Conservation (phyloP, 2,113 vertebrate species). For the Parus major region DNA sequence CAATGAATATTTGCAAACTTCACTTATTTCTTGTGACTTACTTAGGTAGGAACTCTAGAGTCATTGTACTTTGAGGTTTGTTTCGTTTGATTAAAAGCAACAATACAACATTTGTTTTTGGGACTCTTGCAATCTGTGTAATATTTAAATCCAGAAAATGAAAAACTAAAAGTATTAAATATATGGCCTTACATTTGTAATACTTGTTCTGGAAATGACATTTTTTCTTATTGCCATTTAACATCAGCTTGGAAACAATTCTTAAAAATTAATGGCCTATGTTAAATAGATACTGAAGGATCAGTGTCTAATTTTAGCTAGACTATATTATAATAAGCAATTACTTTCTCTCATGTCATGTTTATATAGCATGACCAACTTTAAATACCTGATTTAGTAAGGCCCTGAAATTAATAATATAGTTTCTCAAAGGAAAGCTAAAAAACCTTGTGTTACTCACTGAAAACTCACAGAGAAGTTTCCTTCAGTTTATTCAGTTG, state of each 20-base stretch:
- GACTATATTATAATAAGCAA: slow-evolving; percentile 45
- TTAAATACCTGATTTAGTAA: slow-evolving; percentile 61
- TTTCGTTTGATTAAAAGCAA: not conserved
- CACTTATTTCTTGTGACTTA: not conserved
- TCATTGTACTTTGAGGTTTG: not conserved
- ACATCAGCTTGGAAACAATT: not conserved
- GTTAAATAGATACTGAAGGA: slow-evolving; percentile 37
- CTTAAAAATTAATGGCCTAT: slow-evolving; percentile 29
- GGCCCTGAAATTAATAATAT: not conserved
- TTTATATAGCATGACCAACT: slow-evolving; percentile 57
- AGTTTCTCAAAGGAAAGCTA: not conserved
- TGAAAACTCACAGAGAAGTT: not conserved
- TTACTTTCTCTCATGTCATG: slow-evolving; percentile 35
- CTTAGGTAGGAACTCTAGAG: not conserved
- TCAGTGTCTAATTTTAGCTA: slow-evolving; percentile 40
- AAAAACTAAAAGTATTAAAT: not conserved
- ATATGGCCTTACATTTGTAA: not conserved
- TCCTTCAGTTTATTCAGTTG: not conserved
- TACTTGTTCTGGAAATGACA: not conserved
- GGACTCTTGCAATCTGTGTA: not conserved
- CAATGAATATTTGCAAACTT: not conserved
- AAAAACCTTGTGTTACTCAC: not conserved
- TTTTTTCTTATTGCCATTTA: not conserved
- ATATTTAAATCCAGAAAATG: not conserved
- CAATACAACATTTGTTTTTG: not conserved